Conservation (phyloP, 2,797 vertebrate species). For the Anguilla obscura region DNA sequence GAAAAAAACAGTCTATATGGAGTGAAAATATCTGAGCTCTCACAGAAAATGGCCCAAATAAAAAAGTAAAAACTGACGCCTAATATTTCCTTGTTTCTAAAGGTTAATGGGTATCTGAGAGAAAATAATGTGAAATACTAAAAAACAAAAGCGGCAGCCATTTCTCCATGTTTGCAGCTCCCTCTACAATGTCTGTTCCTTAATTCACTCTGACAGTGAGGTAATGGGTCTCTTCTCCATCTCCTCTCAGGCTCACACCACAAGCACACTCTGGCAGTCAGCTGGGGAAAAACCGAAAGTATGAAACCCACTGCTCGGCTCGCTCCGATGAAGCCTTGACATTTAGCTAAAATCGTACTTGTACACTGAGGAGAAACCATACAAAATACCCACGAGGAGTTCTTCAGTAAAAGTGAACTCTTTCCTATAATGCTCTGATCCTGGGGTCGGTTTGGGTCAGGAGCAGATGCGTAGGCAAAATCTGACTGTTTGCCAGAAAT, state of each 20-base stretch:
- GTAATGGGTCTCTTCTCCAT: conserved; percentile 16
- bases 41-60: not conserved
- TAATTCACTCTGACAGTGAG: conserved; percentile 28
- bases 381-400: not conserved
- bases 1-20: not conserved
- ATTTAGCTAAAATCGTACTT: not conserved
- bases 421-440: not conserved
- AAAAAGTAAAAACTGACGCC: not conserved
- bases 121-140: conserved; percentile 25
- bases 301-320: not conserved
- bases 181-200: not conserved
- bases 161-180: conserved; percentile 7
- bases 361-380: not conserved
- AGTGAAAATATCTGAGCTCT: conserved; percentile 2
- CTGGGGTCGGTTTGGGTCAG: not conserved
- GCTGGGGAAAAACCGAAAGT: not conserved
- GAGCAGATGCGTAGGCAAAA: not conserved
- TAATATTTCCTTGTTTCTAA: conserved; percentile 20
- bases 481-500: not conserved
- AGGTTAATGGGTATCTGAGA: conserved; percentile 31
- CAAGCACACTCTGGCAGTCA: not conserved
- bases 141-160: conserved; percentile 13
- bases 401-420: not conserved
- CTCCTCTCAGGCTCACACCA: not conserved
- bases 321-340: not conserved